Percentiles rank a stretch among this genome's conserved stretches.
Conservation (phyloP, 2,888 invertebrate species). For the Andricus curvator region DNA sequence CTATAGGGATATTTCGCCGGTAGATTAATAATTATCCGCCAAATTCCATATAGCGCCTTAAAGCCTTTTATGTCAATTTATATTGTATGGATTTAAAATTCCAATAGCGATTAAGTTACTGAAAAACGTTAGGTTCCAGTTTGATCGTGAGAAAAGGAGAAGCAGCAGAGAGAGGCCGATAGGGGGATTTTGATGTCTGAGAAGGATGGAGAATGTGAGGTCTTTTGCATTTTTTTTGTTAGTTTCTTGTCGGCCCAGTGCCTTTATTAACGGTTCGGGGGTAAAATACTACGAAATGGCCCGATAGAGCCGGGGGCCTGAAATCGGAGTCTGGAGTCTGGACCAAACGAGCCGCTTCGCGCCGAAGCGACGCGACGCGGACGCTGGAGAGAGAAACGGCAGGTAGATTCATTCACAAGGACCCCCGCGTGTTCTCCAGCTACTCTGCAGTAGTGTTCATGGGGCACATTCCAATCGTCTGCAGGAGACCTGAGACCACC, state of each 20-base stretch:
- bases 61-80: neutral
- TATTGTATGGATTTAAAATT: conserved; percentile 7
- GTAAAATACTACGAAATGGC: conserved; percentile 23
- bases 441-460: conserved; percentile 1
- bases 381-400: conserved; percentile 39
- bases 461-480: conserved; percentile 8
- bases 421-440: conserved; percentile 51
- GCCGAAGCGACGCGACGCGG: conserved; percentile 39
- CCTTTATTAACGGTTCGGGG: conserved; percentile 38
- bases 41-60: neutral
- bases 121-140: neutral
- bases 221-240: conserved; percentile 45
- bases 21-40: neutral
- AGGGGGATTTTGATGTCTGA: neutral
- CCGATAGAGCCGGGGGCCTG: conserved; percentile 1
- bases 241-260: conserved; percentile 33
- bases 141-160: conserved; percentile 2
- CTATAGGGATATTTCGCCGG: no score
- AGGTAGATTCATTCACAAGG: conserved; percentile 54
- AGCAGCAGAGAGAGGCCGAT: neutral
- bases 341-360: conserved; percentile 49
- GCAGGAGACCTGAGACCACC: conserved; percentile 3
- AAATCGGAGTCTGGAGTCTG: conserved; percentile 42
- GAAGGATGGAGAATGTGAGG: neutral
- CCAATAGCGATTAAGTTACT: conserved; percentile 1